Base-by-base conservation (phyloP, 2,797 vertebrate genomes). In the Gallinago solitaria region DNA sequence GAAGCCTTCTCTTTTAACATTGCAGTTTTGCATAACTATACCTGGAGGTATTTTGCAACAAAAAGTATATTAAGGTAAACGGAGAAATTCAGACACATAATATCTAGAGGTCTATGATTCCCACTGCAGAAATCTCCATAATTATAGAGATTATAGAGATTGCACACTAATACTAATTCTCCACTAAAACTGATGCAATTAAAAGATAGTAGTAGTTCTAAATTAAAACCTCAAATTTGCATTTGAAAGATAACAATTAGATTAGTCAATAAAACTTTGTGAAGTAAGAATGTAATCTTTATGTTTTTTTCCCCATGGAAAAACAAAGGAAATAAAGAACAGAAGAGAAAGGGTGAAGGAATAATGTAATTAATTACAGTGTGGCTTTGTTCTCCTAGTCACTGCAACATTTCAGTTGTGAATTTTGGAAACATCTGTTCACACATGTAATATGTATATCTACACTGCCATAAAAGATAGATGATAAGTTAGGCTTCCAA, bases 241-340 rank as follows among this genome's bases (percentile, higher is more conserved):
- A 97, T 97, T 97, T 97, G 95, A 96, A 97, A 97, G 96, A 90
- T 97, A 97, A 96, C 95, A 97, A 95, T 97, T 96, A 97, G 96
- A 97, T 97, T 97, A 97, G 85, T 98, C 87, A 97, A 96, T 97
- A 96, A 96, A 97, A 95, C 86, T 97, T 97, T 74, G 94, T 70
- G 91, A 96, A 97, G 89, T 84, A 94, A 94, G 97, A 97, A 95
- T 94, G 65, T 95, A 97, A 95, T 94, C 64, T 96, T 79, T 91
- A 16, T 92, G 96, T 77, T 93, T 64, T 90, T 94, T 74, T 17
- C 16, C 71, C 35, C 35, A 63, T 43, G 35, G 43, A 93, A 92
- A 96, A 95, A 94, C 77, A 96, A 95, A 94, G 33, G 27, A 83
- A 94, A 91, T 89, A 91, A 75, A 82, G 76, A 91, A 78, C 7